A percentile compares a stretch with the other conserved stretches of the same genome.
Conservation (phyloP, 2,113 vertebrate genomes). For the Chionodraco myersi region DNA sequence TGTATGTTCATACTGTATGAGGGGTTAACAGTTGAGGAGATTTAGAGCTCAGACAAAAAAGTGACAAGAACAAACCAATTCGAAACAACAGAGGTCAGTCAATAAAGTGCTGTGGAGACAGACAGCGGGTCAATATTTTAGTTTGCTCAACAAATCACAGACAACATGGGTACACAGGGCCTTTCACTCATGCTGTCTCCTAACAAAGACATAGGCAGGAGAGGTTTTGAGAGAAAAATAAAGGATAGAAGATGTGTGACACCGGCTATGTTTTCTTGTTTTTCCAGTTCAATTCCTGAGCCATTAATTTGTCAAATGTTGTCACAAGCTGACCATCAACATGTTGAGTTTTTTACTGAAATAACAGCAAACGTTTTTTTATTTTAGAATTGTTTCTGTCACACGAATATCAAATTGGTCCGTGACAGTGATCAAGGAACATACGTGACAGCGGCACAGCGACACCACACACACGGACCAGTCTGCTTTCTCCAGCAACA, state of each 20-base stretch:
- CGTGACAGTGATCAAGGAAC: no score
- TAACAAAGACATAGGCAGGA: not conserved
- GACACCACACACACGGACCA: no score
- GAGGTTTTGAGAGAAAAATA: not conserved
- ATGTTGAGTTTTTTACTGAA: no score
- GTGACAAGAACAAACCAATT: slow-evolving; percentile 10
- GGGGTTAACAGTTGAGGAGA: slow-evolving; percentile 8
- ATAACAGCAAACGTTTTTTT: no score
- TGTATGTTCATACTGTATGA: not conserved
- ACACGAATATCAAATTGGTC: no score
- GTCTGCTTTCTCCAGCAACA: no score
- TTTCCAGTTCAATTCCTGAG: no score
- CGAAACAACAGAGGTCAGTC: slow-evolving; percentile 19
- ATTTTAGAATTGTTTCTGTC: no score
- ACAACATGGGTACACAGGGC: not conserved
- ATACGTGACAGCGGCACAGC: no score
- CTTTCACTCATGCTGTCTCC: not conserved
- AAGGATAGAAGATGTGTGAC: not conserved
- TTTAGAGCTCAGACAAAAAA: slow-evolving; percentile 14
- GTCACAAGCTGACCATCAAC: no score
- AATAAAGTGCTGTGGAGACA: slow-evolving; percentile 7
- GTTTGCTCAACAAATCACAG: slow-evolving; percentile 30
- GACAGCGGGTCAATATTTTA: slow-evolving; percentile 37
- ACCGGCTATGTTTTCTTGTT: not conserved
- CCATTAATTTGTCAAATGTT: no score